Percentiles rank a stretch among this genome's conserved stretches.
phyloP scores from a whole-genome alignment of 2,888 invertebrate genomes.

The Belgica antarctica region DNA sequence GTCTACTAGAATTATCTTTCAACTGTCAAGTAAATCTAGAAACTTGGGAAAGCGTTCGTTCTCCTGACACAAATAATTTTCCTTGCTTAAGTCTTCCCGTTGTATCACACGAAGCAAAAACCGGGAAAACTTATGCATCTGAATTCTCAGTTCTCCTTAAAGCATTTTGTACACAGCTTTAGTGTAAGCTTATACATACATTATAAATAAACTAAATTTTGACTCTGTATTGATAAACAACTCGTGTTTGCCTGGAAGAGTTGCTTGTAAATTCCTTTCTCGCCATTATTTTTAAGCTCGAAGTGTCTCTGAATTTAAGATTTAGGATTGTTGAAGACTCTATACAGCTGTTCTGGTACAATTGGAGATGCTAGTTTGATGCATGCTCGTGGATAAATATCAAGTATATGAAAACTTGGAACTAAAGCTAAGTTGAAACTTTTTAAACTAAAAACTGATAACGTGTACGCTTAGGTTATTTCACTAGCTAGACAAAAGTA shows the following conservation, averaged over 20 bases:
- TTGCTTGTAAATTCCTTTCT: background rate
- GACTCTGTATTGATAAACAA: background rate
- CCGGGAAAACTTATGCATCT: background rate
- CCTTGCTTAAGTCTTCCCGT: background rate
- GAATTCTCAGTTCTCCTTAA: background rate
- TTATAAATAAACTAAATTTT: background rate
- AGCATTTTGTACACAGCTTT: background rate
- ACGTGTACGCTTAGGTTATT: too few species aligned
- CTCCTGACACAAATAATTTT: conserved; percentile 14
- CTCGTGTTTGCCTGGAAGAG: background rate
- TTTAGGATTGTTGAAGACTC: too few species aligned
- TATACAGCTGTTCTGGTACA: too few species aligned
- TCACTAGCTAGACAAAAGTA: too few species aligned
- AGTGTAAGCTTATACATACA: conserved; percentile 12
- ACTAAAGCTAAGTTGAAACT: too few species aligned
- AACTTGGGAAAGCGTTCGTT: background rate
- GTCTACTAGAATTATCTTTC: background rate
- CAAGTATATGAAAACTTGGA: too few species aligned
- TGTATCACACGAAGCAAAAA: background rate
- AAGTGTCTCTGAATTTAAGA: too few species aligned
- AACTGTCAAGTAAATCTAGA: background rate
- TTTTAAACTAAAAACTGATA: too few species aligned
- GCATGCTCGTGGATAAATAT: too few species aligned
- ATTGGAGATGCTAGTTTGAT: too few species aligned
- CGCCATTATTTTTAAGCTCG: too few species aligned